Percentiles rank a stretch among this genome's conserved stretches.
Conservation (phyloP, 2,797 vertebrate species). For the Lepilemur septentrionalis region DNA sequence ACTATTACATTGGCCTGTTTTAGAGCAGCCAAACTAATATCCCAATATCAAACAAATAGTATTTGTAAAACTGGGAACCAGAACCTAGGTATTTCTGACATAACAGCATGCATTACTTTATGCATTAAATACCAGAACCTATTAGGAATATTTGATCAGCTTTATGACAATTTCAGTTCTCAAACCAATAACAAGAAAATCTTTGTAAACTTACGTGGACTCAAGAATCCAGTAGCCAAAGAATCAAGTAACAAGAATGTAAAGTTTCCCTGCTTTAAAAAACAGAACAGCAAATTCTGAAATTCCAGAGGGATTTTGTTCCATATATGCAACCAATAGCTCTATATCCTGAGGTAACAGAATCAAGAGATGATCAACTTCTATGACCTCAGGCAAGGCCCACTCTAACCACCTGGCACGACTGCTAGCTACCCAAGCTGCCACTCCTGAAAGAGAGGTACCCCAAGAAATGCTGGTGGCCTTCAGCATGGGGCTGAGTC, state of each 20-base stretch:
- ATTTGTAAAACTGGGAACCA: slow-evolving; percentile 16
- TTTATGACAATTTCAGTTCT: slow-evolving; percentile 6
- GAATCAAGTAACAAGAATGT: not conserved
- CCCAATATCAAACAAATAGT: not conserved
- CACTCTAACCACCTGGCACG: not conserved
- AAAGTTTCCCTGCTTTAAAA: not conserved
- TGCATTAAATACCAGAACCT: not conserved
- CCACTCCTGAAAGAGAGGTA: not conserved
- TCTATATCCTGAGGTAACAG: not conserved
- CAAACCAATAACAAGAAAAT: not conserved
- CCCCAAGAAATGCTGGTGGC: not conserved
- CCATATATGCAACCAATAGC: not conserved
- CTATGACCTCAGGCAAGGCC: not conserved
- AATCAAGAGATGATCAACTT: not conserved
- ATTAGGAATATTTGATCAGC: not conserved
- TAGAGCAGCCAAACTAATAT: not conserved
- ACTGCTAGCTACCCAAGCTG: not conserved
- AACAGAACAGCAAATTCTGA: not conserved
- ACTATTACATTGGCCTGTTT: not conserved
- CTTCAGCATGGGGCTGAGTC: not conserved
- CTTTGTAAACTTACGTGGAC: not conserved
- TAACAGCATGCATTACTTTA: not conserved
- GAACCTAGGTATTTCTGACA: not conserved
- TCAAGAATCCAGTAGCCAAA: not conserved
- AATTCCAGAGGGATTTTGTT: slow-evolving; percentile 16